These are phyloP conservation scores for Yponomeuta malinellus DNA, from an alignment of 2,888 invertebrate genomes.

Conservation along the genomic window DNA sequence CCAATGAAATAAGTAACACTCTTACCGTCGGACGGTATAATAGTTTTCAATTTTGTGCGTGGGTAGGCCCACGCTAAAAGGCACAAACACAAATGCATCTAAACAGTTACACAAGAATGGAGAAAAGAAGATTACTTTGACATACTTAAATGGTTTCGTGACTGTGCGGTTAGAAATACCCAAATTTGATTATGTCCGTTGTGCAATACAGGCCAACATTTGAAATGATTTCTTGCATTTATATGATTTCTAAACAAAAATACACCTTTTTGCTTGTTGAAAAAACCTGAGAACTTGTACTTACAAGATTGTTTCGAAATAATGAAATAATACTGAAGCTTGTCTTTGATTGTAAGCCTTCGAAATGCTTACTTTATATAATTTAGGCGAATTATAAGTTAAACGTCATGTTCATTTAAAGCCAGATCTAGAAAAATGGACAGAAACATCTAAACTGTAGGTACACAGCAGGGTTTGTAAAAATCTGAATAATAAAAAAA, in stretches of 20 bases:
- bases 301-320: no score
- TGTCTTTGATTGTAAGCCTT: no score
- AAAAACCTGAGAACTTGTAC: no score
- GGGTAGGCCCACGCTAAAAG: neutral
- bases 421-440: no score
- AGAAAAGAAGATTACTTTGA: constrained; percentile 16
- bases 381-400: no score
- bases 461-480: no score
- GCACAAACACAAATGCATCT: neutral
- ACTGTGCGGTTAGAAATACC: neutral
- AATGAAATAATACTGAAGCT: no score
- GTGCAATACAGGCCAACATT: neutral
- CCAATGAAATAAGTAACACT: neutral
- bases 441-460: no score
- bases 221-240: neutral
- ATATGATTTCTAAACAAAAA: neutral
- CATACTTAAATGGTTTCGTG: constrained; percentile 12
- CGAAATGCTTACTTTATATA: no score
- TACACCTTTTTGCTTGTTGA: neutral
- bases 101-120: constrained; percentile 10
- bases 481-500: no score
- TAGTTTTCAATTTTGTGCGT: neutral
- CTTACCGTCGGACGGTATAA: neutral
- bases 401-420: no score
- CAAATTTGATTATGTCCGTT: neutral